Base-by-base conservation (phyloP, 2,888 invertebrate species). In the Loripinus fragilis region DNA sequence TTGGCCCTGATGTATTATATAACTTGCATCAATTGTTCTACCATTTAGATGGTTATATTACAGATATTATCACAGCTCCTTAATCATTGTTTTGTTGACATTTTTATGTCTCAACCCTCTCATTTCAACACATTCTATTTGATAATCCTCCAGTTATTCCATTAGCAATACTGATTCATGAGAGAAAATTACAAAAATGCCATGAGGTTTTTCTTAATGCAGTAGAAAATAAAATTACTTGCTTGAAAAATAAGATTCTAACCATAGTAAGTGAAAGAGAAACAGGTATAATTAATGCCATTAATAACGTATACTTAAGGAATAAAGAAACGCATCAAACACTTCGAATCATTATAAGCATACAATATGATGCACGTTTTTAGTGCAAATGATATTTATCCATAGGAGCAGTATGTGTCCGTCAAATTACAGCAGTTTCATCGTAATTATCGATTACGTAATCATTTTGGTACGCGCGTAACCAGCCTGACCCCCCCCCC, bases 31-130 rank as follows among this genome's bases (percentile, higher is more conserved):
- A 33, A 35, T 28, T 69, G 3, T 48, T 50, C 28, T 33, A 69
- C 52, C 50, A 69, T 35, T 52, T 69, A 12, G 69, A 69, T 35
- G 28, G 28, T 20, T 68, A 68, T 20, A 69, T 69, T 33, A 33
- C 52, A 33, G 52, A 52, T n/a, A 68, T 69, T 20, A 69, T 50
- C 50, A 69, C 69, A 20, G 33, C 33, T 33, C 50, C 69, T 35
- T 52, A 38, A n/a, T 67, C 73, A 25, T 74, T 74, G 23, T 55
- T 67, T 30, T 33, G 64, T 5, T 64, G 65, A 12, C 42, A 71
- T 71, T 71, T 71, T 42, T 64, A 60, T 72, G 71, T 64, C 2
- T 66, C 66, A 30, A 66, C 33, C 2, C 20, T 60, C 2, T 60
- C 60, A 30, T 60, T 60, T 23, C 30, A 60, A 33, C 33, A 60